phyloP scores from a whole-genome alignment of 2,888 invertebrate species.

The Agriopis leucophaearia region DNA sequence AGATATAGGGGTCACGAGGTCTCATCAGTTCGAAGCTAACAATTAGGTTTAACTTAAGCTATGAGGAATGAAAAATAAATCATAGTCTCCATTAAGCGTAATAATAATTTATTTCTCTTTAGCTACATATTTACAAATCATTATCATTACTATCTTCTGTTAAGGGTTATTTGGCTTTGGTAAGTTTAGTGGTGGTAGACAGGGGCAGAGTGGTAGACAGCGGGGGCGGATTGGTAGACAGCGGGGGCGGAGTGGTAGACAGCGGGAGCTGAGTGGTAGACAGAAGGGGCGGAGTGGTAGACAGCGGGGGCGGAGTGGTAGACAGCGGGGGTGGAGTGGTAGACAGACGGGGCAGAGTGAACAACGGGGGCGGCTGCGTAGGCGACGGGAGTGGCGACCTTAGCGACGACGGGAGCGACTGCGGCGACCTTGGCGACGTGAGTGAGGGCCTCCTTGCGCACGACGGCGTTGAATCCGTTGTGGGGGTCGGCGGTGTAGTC shows the following conservation, averaged over 20 bases:
- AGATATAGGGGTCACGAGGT: too few species aligned
- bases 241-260: conserved; percentile 70
- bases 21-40: too few species aligned
- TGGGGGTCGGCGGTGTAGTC: conserved; percentile 81
- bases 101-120: conserved; percentile 39
- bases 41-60: too few species aligned
- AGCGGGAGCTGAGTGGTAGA: conserved; percentile 65
- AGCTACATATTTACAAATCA: conserved; percentile 27
- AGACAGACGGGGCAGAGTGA: neutral
- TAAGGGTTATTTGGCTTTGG: conserved; percentile 3
- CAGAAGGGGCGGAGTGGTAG: conserved; percentile 43
- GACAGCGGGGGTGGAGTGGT: conserved; percentile 57
- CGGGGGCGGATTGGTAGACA: conserved; percentile 60
- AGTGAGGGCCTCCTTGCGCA: conserved; percentile 71
- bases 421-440: conserved; percentile 63
- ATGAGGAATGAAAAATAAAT: neutral
- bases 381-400: too few species aligned
- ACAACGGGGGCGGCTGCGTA: conserved; percentile 68
- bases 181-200: conserved; percentile 77
- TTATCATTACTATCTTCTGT: conserved; percentile 16
- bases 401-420: conserved; percentile 69
- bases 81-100: conserved; percentile 1
- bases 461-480: conserved; percentile 83
- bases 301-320: conserved; percentile 31
- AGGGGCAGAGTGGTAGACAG: conserved; percentile 47